These are phyloP conservation scores for Microctonus hyperodae DNA, from an alignment of 2,888 invertebrate genomes.

Conservation along the genomic window DNA sequence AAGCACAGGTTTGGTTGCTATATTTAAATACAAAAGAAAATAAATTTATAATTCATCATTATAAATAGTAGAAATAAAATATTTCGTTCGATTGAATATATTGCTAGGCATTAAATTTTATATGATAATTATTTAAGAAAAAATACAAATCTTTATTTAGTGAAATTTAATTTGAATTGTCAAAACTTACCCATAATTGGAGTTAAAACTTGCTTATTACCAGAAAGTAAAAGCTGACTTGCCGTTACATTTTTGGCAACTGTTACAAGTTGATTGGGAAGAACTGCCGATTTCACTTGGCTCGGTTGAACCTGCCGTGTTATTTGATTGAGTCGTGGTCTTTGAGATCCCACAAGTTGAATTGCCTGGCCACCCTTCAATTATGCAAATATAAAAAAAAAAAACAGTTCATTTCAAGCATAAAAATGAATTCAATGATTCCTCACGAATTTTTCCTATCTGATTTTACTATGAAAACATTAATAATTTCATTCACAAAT, in stretches of 20 bases:
- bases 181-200: conserved; percentile 58
- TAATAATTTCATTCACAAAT: conserved; percentile 24
- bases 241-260: conserved; percentile 60
- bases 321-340: conserved; percentile 60
- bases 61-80: conserved; percentile 11
- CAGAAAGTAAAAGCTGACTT: conserved; percentile 59
- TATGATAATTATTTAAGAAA: too few species aligned
- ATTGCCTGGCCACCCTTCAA: conserved; percentile 57
- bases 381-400: background rate
- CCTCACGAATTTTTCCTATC: too few species aligned
- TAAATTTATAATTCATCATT: background rate
- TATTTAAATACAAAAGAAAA: too few species aligned
- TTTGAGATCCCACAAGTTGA: conserved; percentile 61
- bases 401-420: background rate
- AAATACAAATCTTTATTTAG: too few species aligned
- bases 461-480: too few species aligned
- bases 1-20: conserved; percentile 60
- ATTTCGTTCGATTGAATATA: too few species aligned
- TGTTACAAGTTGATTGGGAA: conserved; percentile 59
- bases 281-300: conserved; percentile 57
- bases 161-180: too few species aligned
- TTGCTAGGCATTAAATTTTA: too few species aligned
- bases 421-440: conserved; percentile 3
- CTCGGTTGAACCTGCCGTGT: conserved; percentile 58
- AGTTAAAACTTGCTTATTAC: conserved; percentile 61